Evolutionary conservation across 2,113 vertebrate species (phyloP), one percentile per base, ranked within the genome.

Genomic region (Erpornis zantholeuca): DNA sequence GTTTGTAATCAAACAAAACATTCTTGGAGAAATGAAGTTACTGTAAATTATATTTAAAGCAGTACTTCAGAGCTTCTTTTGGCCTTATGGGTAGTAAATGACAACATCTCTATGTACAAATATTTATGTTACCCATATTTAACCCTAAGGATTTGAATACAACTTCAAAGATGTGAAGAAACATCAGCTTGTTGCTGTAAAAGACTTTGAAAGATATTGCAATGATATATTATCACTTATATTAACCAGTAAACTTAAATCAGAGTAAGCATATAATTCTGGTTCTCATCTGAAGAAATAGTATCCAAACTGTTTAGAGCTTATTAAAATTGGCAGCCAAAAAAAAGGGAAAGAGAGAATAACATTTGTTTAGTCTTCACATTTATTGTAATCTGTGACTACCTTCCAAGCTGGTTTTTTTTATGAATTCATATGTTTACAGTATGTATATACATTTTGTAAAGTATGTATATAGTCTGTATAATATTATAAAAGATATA

Each of bases 71-170:
- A 94, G 40, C 9, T 75, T 72, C 33, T 77, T 91, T 89, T 79
- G 87, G n/a, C 27, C 19, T 78, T 78, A 31, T 47, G 61, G 35
- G 29, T 81, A 71, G 21, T 60, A 87, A 85, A 76, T 85, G 47
- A 44, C 47, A 87, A 72, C 53, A 72, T 86, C 36, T 69, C 21
- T 82, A 69, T 52, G 40, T 56, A 57, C 52, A 93, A 87, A 95
- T 90, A 94, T 95, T 94, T 96, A 64, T 81, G 35, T 92, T 91
- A 82, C 54, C 18, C 61, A 4, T 90, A 31, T 87, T 85, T 85
- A 90, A 84, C 40, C 24, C 22, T 31, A n/a, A 85, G 53, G 25
- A 44, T 69, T 82, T 84, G n/a, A 94, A 57, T 60, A 56, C 18
- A 64, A 13, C 70, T 87, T 96, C 84, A 87, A 87, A 95, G 61